These are phyloP conservation scores for Dromas ardeola DNA, from an alignment of 2,113 vertebrate genomes.

Conservation along the genomic window DNA sequence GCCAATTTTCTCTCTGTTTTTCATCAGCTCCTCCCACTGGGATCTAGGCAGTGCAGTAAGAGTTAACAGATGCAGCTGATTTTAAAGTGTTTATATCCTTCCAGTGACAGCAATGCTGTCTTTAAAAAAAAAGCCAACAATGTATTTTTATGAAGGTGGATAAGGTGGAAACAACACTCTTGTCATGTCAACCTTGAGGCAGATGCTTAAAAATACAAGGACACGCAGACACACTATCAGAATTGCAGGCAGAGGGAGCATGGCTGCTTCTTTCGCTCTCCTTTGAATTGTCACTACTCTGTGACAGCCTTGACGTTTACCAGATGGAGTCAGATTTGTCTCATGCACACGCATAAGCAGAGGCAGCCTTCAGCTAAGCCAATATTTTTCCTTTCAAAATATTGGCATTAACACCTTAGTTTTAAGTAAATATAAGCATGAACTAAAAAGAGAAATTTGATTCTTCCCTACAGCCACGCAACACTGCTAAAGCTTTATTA, in stretches of 20 bases:
- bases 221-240: background rate
- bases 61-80: conserved; percentile 21
- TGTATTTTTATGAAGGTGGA: background rate
- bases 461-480: background rate
- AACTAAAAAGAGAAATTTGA: conserved; percentile 1
- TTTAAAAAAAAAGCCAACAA: background rate
- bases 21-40: background rate
- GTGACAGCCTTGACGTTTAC: conserved; percentile 31
- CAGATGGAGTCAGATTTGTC: conserved; percentile 51
- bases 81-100: background rate
- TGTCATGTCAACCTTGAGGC: background rate
- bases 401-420: conserved; percentile 41
- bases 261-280: background rate
- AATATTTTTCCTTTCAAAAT: conserved; percentile 56
- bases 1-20: background rate
- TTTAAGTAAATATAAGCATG: conserved; percentile 39
- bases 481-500: background rate
- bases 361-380: conserved; percentile 30
- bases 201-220: background rate
- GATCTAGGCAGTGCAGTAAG: background rate
- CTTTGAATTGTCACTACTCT: conserved; percentile 38
- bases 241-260: background rate
- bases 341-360: background rate
- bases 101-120: background rate
- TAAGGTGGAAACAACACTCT: background rate